These are phyloP conservation scores for Frankliniella fusca DNA, from an alignment of 2,888 invertebrate species.

Conservation along the genomic window DNA sequence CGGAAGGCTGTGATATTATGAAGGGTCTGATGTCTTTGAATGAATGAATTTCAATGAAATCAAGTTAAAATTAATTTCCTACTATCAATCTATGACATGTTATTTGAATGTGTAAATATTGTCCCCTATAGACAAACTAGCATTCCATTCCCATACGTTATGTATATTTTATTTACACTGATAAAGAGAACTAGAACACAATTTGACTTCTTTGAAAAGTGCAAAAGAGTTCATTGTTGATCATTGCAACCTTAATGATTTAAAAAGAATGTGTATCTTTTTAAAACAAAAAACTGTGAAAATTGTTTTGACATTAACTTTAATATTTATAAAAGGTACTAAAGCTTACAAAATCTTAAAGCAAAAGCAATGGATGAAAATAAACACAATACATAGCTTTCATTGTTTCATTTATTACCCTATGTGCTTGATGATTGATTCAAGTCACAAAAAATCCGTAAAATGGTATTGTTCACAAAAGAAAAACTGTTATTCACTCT, in stretches of 20 bases:
- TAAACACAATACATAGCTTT: slow-evolving; percentile 16
- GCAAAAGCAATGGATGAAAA: slow-evolving; percentile 19
- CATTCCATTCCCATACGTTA: neutral
- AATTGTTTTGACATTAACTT: neutral
- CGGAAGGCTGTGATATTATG: too few species aligned
- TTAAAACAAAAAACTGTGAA: neutral
- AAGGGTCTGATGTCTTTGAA: too few species aligned
- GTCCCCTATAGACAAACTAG: too few species aligned
- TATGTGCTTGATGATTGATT: slow-evolving; percentile 7
- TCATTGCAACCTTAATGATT: too few species aligned
- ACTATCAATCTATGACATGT: too few species aligned
- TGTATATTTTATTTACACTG: neutral
- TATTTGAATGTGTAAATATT: too few species aligned
- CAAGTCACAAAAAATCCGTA: neutral
- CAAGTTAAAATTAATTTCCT: too few species aligned
- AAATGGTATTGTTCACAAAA: neutral
- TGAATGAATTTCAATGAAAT: too few species aligned
- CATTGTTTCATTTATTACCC: slow-evolving; percentile 24
- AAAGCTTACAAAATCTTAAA: slow-evolving; percentile 16
- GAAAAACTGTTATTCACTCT: neutral
- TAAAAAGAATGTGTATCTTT: neutral
- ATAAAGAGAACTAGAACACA: neutral
- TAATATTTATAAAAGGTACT: slow-evolving; percentile 10
- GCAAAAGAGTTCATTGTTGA: too few species aligned
- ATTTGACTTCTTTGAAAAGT: neutral